Evolutionary conservation across 2,888 invertebrate genomes (phyloP).

Genomic region (Hypomecis atomaria): DNA sequence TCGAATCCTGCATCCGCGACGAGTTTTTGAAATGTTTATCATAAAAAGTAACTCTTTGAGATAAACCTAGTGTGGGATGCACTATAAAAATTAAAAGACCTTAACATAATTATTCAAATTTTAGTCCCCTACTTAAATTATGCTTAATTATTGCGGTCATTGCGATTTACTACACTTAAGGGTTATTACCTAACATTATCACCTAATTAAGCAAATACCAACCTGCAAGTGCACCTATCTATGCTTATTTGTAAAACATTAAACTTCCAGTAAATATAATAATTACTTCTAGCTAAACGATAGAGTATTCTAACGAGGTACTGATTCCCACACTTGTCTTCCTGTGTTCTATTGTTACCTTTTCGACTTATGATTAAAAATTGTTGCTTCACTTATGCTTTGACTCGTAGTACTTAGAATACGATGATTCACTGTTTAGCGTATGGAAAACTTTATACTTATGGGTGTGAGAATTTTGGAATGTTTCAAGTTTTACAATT

Average conservation of each 20-base stretch:
- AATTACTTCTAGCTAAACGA: conserved; percentile 5
- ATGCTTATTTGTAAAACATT: neutral
- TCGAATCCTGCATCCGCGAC: too few relatives aligned
- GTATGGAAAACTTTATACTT: neutral
- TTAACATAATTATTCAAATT: too few relatives aligned
- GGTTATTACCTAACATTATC: too few relatives aligned
- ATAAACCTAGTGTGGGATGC: too few relatives aligned
- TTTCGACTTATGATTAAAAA: conserved; percentile 30
- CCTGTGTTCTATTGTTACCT: conserved; percentile 27
- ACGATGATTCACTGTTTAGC: conserved; percentile 27
- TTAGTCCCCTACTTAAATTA: too few relatives aligned
- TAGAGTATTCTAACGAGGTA: conserved; percentile 26
- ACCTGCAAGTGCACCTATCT: neutral
- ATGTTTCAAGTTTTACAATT: neutral
- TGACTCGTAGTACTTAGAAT: conserved; percentile 17
- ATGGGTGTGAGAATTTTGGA: neutral
- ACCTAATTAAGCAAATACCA: neutral
- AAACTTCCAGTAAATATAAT: neutral
- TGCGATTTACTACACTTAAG: too few relatives aligned
- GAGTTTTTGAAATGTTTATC: too few relatives aligned
- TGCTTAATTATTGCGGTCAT: too few relatives aligned
- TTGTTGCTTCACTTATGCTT: conserved; percentile 15
- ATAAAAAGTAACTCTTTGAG: too few relatives aligned
- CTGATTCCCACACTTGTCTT: conserved; percentile 33
- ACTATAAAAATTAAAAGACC: too few relatives aligned